phyloP scores from a whole-genome alignment of 2,888 invertebrate species.

The Acanthococcus lagerstroemiae region DNA sequence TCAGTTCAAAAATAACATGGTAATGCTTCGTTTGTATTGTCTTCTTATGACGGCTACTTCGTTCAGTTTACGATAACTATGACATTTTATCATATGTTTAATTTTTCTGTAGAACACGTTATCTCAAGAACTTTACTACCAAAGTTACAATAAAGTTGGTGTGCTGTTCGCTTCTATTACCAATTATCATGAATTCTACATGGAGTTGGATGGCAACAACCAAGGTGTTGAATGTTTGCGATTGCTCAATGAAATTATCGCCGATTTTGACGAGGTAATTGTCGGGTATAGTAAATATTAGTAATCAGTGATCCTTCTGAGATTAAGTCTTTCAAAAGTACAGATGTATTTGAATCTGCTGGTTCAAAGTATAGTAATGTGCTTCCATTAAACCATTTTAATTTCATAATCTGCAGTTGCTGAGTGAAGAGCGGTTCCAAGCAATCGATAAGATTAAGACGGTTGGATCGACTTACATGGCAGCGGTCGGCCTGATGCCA shows the following conservation, averaged over 20 bases:
- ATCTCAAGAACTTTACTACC: slow-evolving; percentile 77
- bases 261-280: slow-evolving; percentile 85
- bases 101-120: slow-evolving; percentile 34
- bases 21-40: too few species aligned
- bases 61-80: too few species aligned
- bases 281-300: too few species aligned
- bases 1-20: slow-evolving; percentile 79
- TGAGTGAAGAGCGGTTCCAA: slow-evolving; percentile 74
- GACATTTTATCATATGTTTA: too few species aligned
- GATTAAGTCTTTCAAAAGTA: not conserved
- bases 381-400: not conserved
- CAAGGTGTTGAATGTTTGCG: slow-evolving; percentile 82
- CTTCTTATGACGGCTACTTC: too few species aligned
- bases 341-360: not conserved
- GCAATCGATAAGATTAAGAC: slow-evolving; percentile 90
- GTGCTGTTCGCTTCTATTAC: slow-evolving; percentile 88
- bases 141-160: slow-evolving; percentile 81
- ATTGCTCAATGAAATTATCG: slow-evolving; percentile 82
- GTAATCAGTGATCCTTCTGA: not conserved
- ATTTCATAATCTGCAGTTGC: slow-evolving; percentile 48
- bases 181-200: slow-evolving; percentile 90
- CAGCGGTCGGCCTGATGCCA: slow-evolving; percentile 80
- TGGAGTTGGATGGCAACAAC: slow-evolving; percentile 82
- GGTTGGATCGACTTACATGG: slow-evolving; percentile 88
- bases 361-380: not conserved